Evolutionary conservation across 2,888 invertebrate species (phyloP).

Genomic region (Drosophila suboccidentalis): DNA sequence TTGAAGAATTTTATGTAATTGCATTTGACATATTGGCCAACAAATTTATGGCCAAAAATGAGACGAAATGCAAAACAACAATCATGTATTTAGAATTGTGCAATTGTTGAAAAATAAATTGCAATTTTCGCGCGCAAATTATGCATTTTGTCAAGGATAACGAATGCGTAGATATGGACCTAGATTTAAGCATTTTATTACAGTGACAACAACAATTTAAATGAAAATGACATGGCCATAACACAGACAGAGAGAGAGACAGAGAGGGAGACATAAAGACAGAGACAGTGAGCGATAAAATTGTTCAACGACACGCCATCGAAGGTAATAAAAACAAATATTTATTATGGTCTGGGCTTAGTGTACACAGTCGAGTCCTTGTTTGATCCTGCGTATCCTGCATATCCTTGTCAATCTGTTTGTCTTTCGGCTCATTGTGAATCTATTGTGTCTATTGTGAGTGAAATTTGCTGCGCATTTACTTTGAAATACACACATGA

Average conservation of each 20-base stretch:
- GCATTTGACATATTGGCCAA: slow-evolving; percentile 43
- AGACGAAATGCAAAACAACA: slow-evolving; percentile 25
- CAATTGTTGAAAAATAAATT: slow-evolving; percentile 56
- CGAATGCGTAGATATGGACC: slow-evolving; percentile 84
- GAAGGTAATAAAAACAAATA: slow-evolving; percentile 65
- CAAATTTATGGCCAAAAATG: slow-evolving; percentile 18
- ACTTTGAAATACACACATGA: slow-evolving; percentile 5
- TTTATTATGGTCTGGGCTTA: slow-evolving; percentile 64
- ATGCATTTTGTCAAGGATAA: slow-evolving; percentile 78
- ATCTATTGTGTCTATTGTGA: not conserved
- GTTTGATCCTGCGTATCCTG: slow-evolving; percentile 3
- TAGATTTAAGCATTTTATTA: slow-evolving; percentile 83
- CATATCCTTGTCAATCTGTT: slow-evolving; percentile 16
- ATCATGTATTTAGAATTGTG: slow-evolving; percentile 14
- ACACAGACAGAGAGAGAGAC: slow-evolving; percentile 7
- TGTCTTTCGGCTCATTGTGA: slow-evolving; percentile 5
- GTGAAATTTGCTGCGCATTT: slow-evolving; percentile 34
- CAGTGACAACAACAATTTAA: slow-evolving; percentile 73
- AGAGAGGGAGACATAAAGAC: not conserved
- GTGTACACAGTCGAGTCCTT: slow-evolving; percentile 17
- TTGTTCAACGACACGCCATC: slow-evolving; percentile 56
- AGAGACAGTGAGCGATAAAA: slow-evolving; percentile 56
- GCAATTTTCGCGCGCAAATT: slow-evolving; percentile 52
- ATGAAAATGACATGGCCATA: slow-evolving; percentile 68
- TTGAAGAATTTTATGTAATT: slow-evolving; percentile 25